Evolutionary conservation across 2,113 vertebrate species (phyloP).

Genomic region (Bagarius yarrelli): DNA sequence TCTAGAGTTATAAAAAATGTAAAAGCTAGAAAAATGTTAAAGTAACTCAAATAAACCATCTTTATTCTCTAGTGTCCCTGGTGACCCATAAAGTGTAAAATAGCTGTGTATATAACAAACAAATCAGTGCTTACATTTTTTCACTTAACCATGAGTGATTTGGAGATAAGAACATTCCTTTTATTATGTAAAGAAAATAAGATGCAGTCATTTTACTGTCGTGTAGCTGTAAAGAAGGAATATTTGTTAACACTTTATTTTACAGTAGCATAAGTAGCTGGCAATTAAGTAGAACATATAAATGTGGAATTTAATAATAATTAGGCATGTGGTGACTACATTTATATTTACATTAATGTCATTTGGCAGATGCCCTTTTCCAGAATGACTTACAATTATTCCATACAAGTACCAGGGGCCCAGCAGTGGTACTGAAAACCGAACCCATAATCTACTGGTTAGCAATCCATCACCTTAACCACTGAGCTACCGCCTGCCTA

Average conservation of each 20-base stretch:
- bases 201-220: not conserved
- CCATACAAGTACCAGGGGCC: too few species aligned
- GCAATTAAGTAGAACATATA: not conserved
- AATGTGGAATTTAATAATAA: not conserved
- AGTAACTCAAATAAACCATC: not conserved
- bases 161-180: not conserved
- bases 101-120: not conserved
- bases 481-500: too few species aligned
- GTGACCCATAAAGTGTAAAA: slow-evolving; percentile 34
- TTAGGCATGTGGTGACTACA: not conserved
- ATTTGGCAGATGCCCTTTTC: too few species aligned
- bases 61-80: slow-evolving; percentile 40
- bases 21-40: not conserved
- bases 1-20: not conserved
- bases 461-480: too few species aligned
- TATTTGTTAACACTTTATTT: not conserved
- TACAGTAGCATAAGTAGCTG: not conserved
- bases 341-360: too few species aligned
- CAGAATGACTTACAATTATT: too few species aligned
- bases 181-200: not conserved
- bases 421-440: too few species aligned
- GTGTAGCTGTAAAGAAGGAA: not conserved
- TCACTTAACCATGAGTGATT: not conserved
- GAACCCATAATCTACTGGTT: too few species aligned
- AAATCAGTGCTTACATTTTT: slow-evolving; percentile 2